Base-by-base conservation (phyloP, 2,888 invertebrate genomes). In the Drosophila infuscata region DNA sequence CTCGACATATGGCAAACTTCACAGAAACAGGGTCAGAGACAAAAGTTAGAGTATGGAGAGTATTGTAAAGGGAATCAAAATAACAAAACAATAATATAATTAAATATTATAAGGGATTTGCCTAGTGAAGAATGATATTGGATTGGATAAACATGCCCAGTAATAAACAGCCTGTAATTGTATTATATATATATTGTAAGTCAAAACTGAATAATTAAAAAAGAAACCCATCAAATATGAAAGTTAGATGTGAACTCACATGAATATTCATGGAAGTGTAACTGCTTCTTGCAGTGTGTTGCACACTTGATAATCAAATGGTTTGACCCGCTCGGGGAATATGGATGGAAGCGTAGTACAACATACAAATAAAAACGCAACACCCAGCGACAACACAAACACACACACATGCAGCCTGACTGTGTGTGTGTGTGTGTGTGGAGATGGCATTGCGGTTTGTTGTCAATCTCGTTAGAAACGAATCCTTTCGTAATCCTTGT, bases 381-480 rank as follows among this genome's bases (percentile, higher is more conserved):
- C 88, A 85, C 67, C 77, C 70, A 70, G 54, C 56, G 64, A 61
- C 59, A 53, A 65, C 60, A 54, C 30, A 54, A 36, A 58, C 20
- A 38, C 20, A 29, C 52, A 29, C 25, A 32, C 30, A 38, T 30
- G 29, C 56, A 56, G 38, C 38, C 54, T 29, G 29, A 29, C 29
- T 65, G 46, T 66, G n/a, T 46, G 41, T 49, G 35, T 60, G 51
- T 51, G 59, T 52, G 43, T 54, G 60, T 77, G 62, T 66, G 65
- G 57, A 74, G 74, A 74, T 74, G 75, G 67, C 76, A 80, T 74
- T 84, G 83, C 89, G 83, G 83, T 84, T 88, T 88, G 83, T 84
- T 84, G 85, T 86, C 85, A 86, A 86, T 86, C 89, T 86, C 89
- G 85, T 86, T 86, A 86, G 88, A 89, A 86, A 88, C 82, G 85